Conservation (phyloP, 92 coral and sea anemone species). For the Umimayanthus kanabou region DNA sequence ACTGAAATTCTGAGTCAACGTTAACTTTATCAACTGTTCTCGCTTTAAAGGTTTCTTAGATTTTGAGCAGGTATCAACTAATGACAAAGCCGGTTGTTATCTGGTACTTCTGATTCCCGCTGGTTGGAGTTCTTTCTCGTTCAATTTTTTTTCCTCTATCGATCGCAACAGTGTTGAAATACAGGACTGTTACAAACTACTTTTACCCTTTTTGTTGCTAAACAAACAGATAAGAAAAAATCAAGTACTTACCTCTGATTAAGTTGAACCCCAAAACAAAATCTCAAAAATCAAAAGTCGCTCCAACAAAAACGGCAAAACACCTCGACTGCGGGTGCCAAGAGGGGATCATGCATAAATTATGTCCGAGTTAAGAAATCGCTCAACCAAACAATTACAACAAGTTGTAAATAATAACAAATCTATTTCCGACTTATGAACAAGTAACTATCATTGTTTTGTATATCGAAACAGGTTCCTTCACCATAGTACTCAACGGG, state of each 20-base stretch:
- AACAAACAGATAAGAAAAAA: neutral
- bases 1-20: no score
- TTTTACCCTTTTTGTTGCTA: neutral
- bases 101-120: neutral
- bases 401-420: neutral
- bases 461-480: neutral
- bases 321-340: constrained; percentile 1
- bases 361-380: neutral
- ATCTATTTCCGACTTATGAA: neutral
- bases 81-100: neutral
- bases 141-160: neutral
- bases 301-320: neutral
- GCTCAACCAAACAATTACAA: neutral
- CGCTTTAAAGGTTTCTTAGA: neutral
- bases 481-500: neutral
- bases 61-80: neutral
- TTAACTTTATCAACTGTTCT: neutral
- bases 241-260: neutral
- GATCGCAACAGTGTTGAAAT: neutral
- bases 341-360: neutral
- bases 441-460: constrained; percentile 3
- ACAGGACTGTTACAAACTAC: neutral
- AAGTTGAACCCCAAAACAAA: neutral
- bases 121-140: neutral
- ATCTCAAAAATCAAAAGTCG: neutral